These are phyloP conservation scores for Capreolus pygargus DNA, from an alignment of 2,113 vertebrate species.

Conservation along the genomic window DNA sequence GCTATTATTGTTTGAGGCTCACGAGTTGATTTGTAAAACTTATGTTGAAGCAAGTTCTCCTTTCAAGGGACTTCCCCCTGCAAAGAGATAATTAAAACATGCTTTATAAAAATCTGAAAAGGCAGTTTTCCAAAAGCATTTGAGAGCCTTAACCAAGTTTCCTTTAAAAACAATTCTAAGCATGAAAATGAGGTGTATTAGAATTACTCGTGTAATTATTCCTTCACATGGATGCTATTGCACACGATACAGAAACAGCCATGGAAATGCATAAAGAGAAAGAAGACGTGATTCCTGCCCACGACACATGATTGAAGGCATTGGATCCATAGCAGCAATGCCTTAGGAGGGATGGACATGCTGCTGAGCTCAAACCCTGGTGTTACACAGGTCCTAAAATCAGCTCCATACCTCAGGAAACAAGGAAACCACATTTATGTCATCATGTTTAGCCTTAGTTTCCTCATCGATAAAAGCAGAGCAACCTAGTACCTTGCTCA, in stretches of 20 bases:
- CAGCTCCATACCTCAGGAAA: not conserved
- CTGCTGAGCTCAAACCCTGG: not conserved
- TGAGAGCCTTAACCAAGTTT: not conserved
- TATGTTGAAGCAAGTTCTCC: not conserved
- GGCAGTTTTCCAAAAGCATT: not conserved
- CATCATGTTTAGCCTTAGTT: not conserved
- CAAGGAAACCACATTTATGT: not conserved
- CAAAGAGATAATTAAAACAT: not conserved
- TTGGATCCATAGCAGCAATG: not conserved
- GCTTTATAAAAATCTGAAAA: not conserved
- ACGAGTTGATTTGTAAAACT: not conserved
- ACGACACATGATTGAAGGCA: not conserved
- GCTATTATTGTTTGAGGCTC: not conserved
- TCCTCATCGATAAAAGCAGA: not conserved
- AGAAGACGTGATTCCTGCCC: not conserved
- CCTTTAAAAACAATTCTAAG: not conserved
- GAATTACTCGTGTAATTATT: not conserved
- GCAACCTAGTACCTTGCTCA: not conserved
- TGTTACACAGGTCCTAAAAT: not conserved
- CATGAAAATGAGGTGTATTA: not conserved
- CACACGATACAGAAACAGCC: rapidly evolving
- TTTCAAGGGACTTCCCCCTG: not conserved
- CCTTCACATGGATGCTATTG: not conserved
- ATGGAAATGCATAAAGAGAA: not conserved
- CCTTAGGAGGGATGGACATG: not conserved